Conservation (phyloP, 2,888 invertebrate genomes). For the Apeira syringaria region DNA sequence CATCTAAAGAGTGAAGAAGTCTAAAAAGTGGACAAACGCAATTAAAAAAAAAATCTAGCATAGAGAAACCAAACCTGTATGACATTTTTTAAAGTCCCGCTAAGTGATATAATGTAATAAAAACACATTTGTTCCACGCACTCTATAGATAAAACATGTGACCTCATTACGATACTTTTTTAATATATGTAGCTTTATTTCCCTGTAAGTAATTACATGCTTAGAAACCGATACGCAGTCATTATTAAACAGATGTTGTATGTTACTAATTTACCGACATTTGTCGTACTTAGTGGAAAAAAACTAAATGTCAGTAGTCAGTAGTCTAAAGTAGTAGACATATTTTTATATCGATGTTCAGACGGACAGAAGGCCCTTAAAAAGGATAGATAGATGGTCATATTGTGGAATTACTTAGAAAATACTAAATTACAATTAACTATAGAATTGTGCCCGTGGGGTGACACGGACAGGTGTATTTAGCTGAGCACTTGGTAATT, state of each 20-base stretch:
- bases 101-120: no score
- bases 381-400: constrained; percentile 47
- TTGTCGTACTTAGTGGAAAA: constrained; percentile 1
- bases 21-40: no score
- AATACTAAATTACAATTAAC: constrained; percentile 51
- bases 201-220: no score
- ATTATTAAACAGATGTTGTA: constrained; percentile 35
- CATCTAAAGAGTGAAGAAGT: no score
- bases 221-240: constrained; percentile 30
- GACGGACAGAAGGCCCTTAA: constrained; percentile 62
- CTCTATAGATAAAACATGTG: no score
- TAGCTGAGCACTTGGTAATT: constrained; percentile 1
- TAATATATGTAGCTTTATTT: background rate
- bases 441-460: constrained; percentile 32
- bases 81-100: no score
- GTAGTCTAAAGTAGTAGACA: background rate
- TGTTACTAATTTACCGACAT: constrained; percentile 6
- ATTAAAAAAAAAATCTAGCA: no score
- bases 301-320: constrained; percentile 10
- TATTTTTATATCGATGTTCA: constrained; percentile 30
- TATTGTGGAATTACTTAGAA: constrained; percentile 47
- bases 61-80: no score
- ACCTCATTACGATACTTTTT: background rate
- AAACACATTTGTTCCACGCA: no score
- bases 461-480: constrained; percentile 17